Base-by-base conservation (phyloP, 2,797 vertebrate genomes). In the Enteromius viviparus region DNA sequence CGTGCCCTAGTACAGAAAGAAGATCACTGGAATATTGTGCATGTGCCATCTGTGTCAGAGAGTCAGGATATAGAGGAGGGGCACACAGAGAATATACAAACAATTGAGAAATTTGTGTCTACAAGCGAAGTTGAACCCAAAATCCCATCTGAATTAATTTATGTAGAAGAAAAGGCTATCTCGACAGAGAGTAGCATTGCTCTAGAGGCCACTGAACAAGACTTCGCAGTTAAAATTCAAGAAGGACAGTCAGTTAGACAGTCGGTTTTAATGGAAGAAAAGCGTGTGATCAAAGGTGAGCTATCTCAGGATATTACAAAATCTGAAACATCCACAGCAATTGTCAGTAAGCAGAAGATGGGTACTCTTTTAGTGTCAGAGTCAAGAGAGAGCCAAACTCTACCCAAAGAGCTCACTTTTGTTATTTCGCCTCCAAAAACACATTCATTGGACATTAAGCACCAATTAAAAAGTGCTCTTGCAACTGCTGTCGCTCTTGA, bases 201-300 rank as follows among this genome's bases (percentile, higher is more conserved):
- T 10, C 92, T 97, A 74, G 90, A 95, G 85, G 93, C 93, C 80
- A 86, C 95, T 77, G 93, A 94, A 76, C 93, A 96, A 90, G 95
- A 97, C 88, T 95, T 95, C 91, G 95, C 96, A 42, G 92, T 93
- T 88, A 93, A 95, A 85, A 96, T 96, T 69, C 90, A 93, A 12
- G 96, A 98, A 88, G 95, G 95, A 32, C 96, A 96, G 89, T 94
- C 95, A 64, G 90, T 98, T 76, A 94, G 93, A 79, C 94, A 97
- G 90, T 95, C 96, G 0, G 91, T 98, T 82, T 69, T 92, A n/a
- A 93, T 96, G 84, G 94, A 97, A 82, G 96, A 97, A 91, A 96
- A 93, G 64, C 94, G 87, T 66, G 80, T 93, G 1, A 80, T 97
- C 62, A 91, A 84, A 21, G 94, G 97, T 69, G 95, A 97, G 65